These are phyloP conservation scores for Silurus lanzhouensis DNA, from an alignment of 2,797 vertebrate genomes.

Conservation along the genomic window DNA sequence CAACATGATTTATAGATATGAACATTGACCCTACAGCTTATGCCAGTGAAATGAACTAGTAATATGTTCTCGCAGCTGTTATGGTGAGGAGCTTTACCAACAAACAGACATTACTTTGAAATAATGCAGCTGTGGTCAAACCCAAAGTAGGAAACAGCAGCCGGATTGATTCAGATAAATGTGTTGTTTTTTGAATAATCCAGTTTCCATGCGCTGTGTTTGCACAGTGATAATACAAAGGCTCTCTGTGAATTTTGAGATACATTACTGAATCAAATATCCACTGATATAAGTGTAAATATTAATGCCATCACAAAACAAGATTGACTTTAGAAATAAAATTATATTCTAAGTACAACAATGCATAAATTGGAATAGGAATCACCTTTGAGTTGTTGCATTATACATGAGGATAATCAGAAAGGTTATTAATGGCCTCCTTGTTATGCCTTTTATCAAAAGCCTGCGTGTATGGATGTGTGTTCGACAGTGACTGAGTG, in stretches of 20 bases:
- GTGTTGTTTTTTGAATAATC: constrained; percentile 45
- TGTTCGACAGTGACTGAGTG: background rate
- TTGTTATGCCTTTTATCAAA: constrained; percentile 36
- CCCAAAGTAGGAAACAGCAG: constrained; percentile 34
- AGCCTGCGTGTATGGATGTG: constrained; percentile 3
- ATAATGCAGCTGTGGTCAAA: constrained; percentile 44
- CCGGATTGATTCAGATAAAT: constrained; percentile 42
- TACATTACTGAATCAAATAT: constrained; percentile 56
- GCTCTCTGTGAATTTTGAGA: constrained; percentile 34
- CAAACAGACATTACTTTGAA: constrained; percentile 34
- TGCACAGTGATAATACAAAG: constrained; percentile 26
- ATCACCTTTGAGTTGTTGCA: constrained; percentile 50
- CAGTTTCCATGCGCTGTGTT: constrained; percentile 5
- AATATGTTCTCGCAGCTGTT: constrained; percentile 18
- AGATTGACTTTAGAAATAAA: constrained; percentile 56
- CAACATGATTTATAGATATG: constrained; percentile 26
- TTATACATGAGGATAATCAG: constrained; percentile 54
- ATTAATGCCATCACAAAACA: constrained; percentile 54
- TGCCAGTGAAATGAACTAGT: constrained; percentile 8
- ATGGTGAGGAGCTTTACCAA: constrained; percentile 30
- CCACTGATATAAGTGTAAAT: constrained; percentile 53
- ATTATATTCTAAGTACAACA: constrained; percentile 56
- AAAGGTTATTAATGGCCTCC: constrained; percentile 55
- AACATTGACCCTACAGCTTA: constrained; percentile 15
- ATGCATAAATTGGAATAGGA: constrained; percentile 55